Base-by-base conservation (phyloP, 1,140 invertebrate species). In the Drosophila baimaii region DNA sequence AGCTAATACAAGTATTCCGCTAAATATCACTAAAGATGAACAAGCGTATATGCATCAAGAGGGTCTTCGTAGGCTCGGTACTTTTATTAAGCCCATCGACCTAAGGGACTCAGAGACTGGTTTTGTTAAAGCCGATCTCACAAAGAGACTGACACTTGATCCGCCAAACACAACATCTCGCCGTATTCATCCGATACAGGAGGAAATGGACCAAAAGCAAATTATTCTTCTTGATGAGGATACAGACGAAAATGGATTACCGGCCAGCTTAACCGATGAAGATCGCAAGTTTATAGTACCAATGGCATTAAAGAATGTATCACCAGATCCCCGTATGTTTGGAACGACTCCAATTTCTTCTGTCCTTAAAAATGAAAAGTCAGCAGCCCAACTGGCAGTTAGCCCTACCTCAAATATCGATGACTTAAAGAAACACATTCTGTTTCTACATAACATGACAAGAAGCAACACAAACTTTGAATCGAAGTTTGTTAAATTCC, bases 401-500 rank as follows among this genome's bases (percentile, higher is more conserved):
- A 77, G 77, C 47, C 77, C 59, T 10, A 79, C 73, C 17, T 88
- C 79, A 0, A 90, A 92, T 52, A 92, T 92, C 27, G 91, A 92
- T 41, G 91, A 92, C 57, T 58, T 92, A 13, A 92, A 92, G 51
- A 91, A 91, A 27, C 91, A 92, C 29, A 90, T 92, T 29, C 70
- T 92, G 3, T 92, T 91, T 58, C 57, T 92, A 51, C 91, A 92
- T 49, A 92, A 92, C 56, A 79, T 91, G 56, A 92, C 91, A 7
- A 92, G 92, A 55, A 82, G 77, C 29, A 81, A 92, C 55, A 90
- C 77, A 27, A 92, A 88, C 51, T 92, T 92, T 51, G 88, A 92
- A 65, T 91, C 90, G 1, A 92, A 92, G 70, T 92, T 92, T 66
- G 91, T 92, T 7, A 91, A 92, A 27, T 92, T 92, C 49, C 91